Percentiles rank a stretch among this genome's conserved stretches.
phyloP scores from a whole-genome alignment of 2,797 vertebrate species.

The Margarornis squamiger region DNA sequence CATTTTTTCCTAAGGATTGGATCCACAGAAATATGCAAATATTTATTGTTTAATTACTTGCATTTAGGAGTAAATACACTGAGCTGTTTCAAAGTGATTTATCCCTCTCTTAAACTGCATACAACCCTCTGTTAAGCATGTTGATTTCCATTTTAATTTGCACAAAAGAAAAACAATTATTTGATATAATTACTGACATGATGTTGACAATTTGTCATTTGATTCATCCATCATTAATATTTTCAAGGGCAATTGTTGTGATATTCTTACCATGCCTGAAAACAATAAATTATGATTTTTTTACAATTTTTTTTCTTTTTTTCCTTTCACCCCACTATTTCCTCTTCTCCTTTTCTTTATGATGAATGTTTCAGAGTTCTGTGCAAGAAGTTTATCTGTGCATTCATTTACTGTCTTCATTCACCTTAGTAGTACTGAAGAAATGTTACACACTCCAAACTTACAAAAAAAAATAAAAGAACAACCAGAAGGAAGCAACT shows the following conservation, averaged over 20 bases:
- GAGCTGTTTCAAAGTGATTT: constrained; percentile 30
- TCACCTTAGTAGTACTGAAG: background rate
- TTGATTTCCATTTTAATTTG: constrained; percentile 51
- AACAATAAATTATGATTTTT: background rate
- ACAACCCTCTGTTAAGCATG: background rate
- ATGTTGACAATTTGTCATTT: constrained; percentile 25
- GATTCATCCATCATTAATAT: background rate
- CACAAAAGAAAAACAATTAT: constrained; percentile 42
- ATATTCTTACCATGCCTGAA: background rate
- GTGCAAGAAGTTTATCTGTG: background rate
- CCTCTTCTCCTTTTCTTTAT: background rate
- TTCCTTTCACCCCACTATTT: background rate
- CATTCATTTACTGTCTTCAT: background rate
- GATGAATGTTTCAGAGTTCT: background rate
- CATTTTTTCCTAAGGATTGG: background rate
- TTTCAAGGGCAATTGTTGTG: constrained; percentile 7
- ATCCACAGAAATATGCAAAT: constrained; percentile 5
- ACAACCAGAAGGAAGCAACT: background rate
- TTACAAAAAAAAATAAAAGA: background rate
- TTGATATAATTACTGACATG: constrained; percentile 20
- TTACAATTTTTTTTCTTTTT: background rate
- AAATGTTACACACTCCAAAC: background rate
- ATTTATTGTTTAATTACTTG: constrained; percentile 25
- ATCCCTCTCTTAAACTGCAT: constrained; percentile 6
- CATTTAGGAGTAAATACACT: constrained; percentile 9